phyloP scores from a whole-genome alignment of 2,113 vertebrate species.

The Strix uralensis region DNA sequence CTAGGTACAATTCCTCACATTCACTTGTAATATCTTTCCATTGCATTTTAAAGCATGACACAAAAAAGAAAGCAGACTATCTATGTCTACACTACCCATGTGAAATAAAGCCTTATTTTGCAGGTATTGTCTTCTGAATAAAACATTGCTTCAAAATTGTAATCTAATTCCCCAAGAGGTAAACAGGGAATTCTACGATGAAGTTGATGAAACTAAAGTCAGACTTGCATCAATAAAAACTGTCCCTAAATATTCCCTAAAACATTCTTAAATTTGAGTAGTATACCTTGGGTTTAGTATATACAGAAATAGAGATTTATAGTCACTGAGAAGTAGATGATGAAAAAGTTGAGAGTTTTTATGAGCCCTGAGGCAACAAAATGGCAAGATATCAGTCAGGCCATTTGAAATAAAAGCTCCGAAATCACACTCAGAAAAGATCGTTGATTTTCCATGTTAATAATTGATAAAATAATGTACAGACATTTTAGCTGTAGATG shows the following conservation, averaged over 20 bases:
- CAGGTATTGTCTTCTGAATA: neutral
- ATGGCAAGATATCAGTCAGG: neutral
- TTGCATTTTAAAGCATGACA: neutral
- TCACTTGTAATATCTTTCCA: neutral
- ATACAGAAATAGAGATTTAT: neutral
- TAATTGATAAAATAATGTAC: constrained; percentile 57
- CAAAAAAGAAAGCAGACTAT: neutral
- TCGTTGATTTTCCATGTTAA: constrained; percentile 43
- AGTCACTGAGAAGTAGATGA: neutral
- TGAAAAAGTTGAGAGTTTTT: constrained; percentile 15
- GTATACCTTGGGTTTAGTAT: neutral
- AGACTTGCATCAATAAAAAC: neutral
- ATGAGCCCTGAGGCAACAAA: constrained; percentile 22
- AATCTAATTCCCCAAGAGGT: neutral
- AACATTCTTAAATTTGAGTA: neutral
- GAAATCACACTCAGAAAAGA: neutral
- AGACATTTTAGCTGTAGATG: neutral
- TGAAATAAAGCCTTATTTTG: constrained; percentile 17
- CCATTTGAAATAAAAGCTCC: constrained; percentile 38
- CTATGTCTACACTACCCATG: neutral
- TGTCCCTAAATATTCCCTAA: neutral
- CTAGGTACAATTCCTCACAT: neutral
- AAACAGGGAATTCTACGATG: neutral
- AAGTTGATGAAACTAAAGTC: neutral
- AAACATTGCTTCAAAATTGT: neutral